Evolutionary conservation across 2,113 vertebrate species (phyloP), one percentile per base, ranked within the genome.

Genomic region (Channa argus): DNA sequence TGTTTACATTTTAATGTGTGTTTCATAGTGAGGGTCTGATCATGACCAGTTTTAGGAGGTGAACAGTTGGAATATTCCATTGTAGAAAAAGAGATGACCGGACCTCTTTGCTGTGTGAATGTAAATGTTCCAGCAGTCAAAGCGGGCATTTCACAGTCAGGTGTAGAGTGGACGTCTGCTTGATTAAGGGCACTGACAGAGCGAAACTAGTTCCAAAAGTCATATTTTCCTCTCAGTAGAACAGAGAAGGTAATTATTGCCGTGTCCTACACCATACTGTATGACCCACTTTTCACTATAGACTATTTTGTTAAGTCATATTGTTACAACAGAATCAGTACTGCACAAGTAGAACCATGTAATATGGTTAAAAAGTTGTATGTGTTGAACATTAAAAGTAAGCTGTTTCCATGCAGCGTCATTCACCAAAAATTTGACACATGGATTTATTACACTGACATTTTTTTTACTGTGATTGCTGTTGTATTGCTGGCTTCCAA

Each of bases 201-300:
- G 45, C 12, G 52, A 52, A 82, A 74, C 52, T 58, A 51, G 36
- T 58, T 71, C 15, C 14, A 52, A 37, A 6, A 54, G 11, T 61
- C 12, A 37, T 66, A 71, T 52, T 5, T 41, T 74, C 15, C 8
- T 49, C 7, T 63, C 14, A 15, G 6, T 14, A 49, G 14, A 47
- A 58, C 2, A 34, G 6, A 69, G 1, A 33, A 7, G 37, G 24
- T 33, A 47, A 66, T 59, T 36, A 45, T 53, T 52, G 38, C 6
- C 43, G 6, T 24, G 10, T 61, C 54, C 60, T 24, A 24, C 24
- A 24, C 24, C 24, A 24, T 24, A 24, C 24, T 24, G 24, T 24
- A 24, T 24, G 24, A 24, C 24, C 24, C 24, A 24, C 24, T 24
- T 24, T 24, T 24, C 24, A 24, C 24, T 24, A 24, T 24, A 24